phyloP scores from a whole-genome alignment of 2,113 vertebrate species.

The Semnornis frantzii region DNA sequence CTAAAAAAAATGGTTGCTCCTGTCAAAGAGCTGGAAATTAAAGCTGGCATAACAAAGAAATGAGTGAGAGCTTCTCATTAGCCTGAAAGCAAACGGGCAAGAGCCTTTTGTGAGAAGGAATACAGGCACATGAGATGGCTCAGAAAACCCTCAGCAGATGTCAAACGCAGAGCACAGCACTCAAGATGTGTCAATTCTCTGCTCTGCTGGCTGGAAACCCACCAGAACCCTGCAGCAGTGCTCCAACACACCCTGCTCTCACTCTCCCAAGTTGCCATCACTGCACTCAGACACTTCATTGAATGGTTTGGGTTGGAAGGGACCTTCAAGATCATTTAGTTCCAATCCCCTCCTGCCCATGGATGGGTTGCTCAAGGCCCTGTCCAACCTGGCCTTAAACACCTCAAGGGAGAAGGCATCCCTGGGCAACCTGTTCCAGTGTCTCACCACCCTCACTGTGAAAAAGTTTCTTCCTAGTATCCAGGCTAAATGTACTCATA shows the following conservation, averaged over 20 bases:
- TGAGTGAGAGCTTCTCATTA: slow-evolving; percentile 26
- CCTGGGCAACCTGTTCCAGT: no score
- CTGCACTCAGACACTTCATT: no score
- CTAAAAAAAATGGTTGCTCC: slow-evolving; percentile 19
- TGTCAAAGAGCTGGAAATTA: slow-evolving; percentile 36
- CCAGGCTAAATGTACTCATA: no score
- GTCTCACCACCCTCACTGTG: no score
- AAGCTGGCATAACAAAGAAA: slow-evolving; percentile 6
- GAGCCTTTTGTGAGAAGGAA: neutral
- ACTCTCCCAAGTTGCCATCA: rapidly evolving
- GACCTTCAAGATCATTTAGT: no score
- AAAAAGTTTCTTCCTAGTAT: no score
- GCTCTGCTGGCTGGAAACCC: neutral
- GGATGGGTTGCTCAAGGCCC: no score
- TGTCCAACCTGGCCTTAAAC: no score
- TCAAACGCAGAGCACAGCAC: neutral
- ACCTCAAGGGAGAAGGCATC: no score
- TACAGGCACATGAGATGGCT: neutral
- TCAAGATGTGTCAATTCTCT: neutral
- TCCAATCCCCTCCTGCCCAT: no score
- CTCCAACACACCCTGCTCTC: rapidly evolving
- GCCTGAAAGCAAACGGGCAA: slow-evolving; percentile 9
- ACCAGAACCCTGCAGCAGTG: neutral
- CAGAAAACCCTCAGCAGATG: neutral
- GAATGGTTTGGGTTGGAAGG: no score